Percentiles rank a stretch among this genome's conserved stretches.
Conservation (phyloP, 2,888 invertebrate genomes). For the Nemotelus pantherinus region DNA sequence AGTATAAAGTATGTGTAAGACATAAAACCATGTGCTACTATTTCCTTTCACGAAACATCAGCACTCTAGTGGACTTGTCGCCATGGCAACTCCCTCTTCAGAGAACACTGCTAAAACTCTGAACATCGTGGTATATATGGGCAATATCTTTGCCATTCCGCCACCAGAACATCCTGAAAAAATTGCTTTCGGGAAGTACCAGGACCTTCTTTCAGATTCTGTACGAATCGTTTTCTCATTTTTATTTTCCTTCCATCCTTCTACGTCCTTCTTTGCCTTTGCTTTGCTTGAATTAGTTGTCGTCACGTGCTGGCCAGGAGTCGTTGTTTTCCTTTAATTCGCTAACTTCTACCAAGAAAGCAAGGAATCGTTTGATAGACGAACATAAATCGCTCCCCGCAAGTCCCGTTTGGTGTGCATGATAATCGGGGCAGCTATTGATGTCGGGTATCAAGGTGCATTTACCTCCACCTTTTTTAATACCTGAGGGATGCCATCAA, state of each 20-base stretch:
- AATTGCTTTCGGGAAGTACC: neutral
- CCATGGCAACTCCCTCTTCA: constrained; percentile 37
- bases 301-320: neutral
- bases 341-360: constrained; percentile 26
- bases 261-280: constrained; percentile 4
- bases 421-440: neutral
- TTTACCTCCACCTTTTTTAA: constrained; percentile 30
- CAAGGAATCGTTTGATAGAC: constrained; percentile 20
- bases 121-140: constrained; percentile 31
- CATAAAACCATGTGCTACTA: constrained; percentile 24
- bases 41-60: constrained; percentile 21
- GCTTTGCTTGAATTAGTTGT: neutral
- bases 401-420: neutral
- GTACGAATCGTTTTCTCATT: no score
- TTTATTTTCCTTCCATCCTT: constrained; percentile 10
- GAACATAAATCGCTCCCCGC: neutral
- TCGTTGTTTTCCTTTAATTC: constrained; percentile 30
- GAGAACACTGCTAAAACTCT: neutral
- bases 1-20: constrained; percentile 18
- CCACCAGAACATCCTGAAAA: neutral
- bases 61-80: constrained; percentile 6
- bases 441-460: constrained; percentile 35
- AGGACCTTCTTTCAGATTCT: neutral
- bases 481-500: constrained; percentile 39
- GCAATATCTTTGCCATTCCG: constrained; percentile 10